Percentiles rank a stretch among this genome's conserved stretches.
Conservation (phyloP, 2,888 invertebrate species). For the Yponomeuta sedellus region DNA sequence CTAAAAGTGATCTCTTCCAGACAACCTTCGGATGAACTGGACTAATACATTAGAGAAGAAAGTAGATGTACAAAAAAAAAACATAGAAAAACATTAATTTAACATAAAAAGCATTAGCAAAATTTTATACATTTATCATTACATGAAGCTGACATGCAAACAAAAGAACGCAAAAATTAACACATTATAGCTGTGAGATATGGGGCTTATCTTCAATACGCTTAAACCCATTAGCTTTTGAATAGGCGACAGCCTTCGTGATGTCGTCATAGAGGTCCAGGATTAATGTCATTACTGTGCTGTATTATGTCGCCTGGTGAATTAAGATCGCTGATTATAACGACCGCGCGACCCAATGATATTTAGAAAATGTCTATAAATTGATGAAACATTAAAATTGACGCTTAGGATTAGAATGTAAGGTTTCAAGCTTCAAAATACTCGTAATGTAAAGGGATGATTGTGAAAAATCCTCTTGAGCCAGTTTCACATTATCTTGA, state of each 20-base stretch:
- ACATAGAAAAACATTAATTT: no score
- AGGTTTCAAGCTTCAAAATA: neutral
- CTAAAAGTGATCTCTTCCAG: no score
- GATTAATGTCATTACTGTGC: slow-evolving; percentile 28
- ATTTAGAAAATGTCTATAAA: neutral
- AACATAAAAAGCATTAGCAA: no score
- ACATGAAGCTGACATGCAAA: neutral
- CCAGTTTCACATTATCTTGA: neutral
- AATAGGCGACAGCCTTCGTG: slow-evolving; percentile 33
- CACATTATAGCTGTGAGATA: neutral
- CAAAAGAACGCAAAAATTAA: neutral
- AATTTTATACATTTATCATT: no score
- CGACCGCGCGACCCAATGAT: neutral
- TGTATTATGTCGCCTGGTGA: neutral
- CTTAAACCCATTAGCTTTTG: slow-evolving; percentile 31
- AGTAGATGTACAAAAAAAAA: no score
- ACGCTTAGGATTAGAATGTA: neutral
- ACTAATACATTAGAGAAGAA: no score
- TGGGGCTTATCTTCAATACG: slow-evolving; percentile 13
- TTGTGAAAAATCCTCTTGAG: neutral
- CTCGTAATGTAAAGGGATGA: neutral
- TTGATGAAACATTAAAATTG: neutral
- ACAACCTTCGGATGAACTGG: no score
- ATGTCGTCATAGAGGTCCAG: slow-evolving; percentile 26
- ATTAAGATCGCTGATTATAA: neutral